Base-by-base conservation (phyloP, 2,113 vertebrate species). In the Polyodon spathula region DNA sequence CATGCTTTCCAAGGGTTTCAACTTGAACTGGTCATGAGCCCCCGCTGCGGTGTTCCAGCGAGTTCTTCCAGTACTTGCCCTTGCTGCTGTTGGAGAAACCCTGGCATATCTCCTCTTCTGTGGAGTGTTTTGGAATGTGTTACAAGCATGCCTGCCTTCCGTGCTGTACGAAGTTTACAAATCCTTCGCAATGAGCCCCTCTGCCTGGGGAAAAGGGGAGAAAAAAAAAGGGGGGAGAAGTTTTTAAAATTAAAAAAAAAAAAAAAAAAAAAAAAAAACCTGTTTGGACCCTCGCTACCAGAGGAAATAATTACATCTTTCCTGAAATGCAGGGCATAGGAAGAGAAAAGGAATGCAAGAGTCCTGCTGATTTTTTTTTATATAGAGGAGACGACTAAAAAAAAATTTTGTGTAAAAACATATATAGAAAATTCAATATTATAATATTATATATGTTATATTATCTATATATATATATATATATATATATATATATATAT, bases 1-100 rank as follows among this genome's bases (percentile, higher is more conserved):
- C 54, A 97, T 99, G 96, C 89, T 99, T 59, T 95, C 93, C 1
- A 97, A 95, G 71, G 95, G 96, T 61, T 97, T 93, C 77, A 94
- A 82, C 84, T 86, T 98, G 66, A 93, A 99, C 88, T 99, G 95
- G 95, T 92, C 89, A 68, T 99, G 79, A 93, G 68, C 15, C 11
- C 41, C 43, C 16, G 8, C 40, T 53, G 39, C 8, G 56, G 46
- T 52, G 4, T 56, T 37, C 10, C 8, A 7, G 27, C 12, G 9
- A 12, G 6, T 37, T 15, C 41, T 38, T 12, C n/a, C 40, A 42
- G 39, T 11, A 71, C 63, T 64, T 76, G 71, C 73, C 75, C 63
- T 67, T 78, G 74, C 73, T 75, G 7, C 46, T 43, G 40, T 14
- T 10, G 8, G 12, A 40, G 6, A 14, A 37, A 15, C 6, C 11